Evolutionary conservation across 2,888 invertebrate genomes (phyloP), one percentile per base, ranked within the genome.

Genomic region (Idaea straminata): DNA sequence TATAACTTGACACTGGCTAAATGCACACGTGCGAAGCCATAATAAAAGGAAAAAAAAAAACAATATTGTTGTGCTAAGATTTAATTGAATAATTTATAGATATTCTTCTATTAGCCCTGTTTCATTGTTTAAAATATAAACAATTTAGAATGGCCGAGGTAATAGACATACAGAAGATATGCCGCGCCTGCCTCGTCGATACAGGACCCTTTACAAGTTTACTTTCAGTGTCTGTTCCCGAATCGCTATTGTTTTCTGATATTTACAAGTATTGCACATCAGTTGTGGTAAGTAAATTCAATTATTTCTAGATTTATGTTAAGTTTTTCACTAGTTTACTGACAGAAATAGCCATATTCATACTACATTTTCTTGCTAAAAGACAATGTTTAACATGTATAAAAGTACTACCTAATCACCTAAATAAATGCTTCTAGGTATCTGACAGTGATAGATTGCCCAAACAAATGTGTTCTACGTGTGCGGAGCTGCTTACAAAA

Each of bases 231-330:
- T 89, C 89, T 72, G 83, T 89, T 10, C 78, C 89, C 47, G 74
- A 72, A 66, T 60, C 70, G 1, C 62, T 72, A 58, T 6, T 68
- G 13, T 71, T 61, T 59, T 66, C 72, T 34, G 90, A 91, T 72
- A 83, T 92, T 68, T 93, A 87, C 70, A 85, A 88, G 71, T 93
- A 87, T 76, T 92, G 92, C 69, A 93, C 93, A 61, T 89, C 93
- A 65, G 85, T 93, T 34, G 89, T 91, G 83, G 93, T 92, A 78
- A 83, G 69, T 62, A 47, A 34, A n/a, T 61, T 38, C 35, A 60
- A 58, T 61, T 60, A 13, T 65, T 65, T 69, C 69, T 38, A 13
- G 47, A 4, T 13, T 47, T 47, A 47, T 47, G 47, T 13, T 25
- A 2, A 47, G 6, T 10, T 4, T 6, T 47, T 13, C 13, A 10